These are phyloP conservation scores for Cepaea nemoralis DNA, from an alignment of 1,140 invertebrate genomes.

Conservation along the genomic window DNA sequence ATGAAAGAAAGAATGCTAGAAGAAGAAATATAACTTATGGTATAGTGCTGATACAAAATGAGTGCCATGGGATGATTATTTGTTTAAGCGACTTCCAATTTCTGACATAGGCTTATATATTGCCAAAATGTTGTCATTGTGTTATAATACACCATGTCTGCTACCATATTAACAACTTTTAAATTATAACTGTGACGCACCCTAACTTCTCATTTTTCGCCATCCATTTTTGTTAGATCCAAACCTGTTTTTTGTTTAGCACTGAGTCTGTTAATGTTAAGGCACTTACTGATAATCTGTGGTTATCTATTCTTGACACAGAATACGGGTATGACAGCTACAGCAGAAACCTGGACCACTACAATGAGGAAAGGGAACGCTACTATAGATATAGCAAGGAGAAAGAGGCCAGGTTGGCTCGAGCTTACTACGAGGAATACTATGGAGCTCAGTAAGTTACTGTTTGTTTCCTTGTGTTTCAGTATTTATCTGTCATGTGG, in stretches of 20 bases:
- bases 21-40: no score
- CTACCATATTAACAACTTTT: not conserved
- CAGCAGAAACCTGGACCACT: slow-evolving; percentile 45
- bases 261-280: not conserved
- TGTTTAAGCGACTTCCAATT: no score
- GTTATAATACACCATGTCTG: not conserved
- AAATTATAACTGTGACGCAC: not conserved
- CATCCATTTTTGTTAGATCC: no score
- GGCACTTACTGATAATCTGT: not conserved
- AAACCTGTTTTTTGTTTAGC: not conserved
- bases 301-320: not conserved
- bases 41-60: no score
- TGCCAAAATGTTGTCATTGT: no score
- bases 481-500: no score
- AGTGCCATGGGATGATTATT: no score
- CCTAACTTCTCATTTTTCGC: not conserved
- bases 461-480: not conserved
- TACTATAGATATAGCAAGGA: slow-evolving; percentile 48
- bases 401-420: slow-evolving; percentile 37
- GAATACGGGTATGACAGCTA: slow-evolving; percentile 49
- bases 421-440: slow-evolving; percentile 53
- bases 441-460: slow-evolving; percentile 39
- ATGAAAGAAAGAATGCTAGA: no score
- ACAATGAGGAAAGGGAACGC: slow-evolving; percentile 53
- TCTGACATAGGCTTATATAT: no score